phyloP scores from a whole-genome alignment of 2,888 invertebrate species.

The Sinelater perroti region DNA sequence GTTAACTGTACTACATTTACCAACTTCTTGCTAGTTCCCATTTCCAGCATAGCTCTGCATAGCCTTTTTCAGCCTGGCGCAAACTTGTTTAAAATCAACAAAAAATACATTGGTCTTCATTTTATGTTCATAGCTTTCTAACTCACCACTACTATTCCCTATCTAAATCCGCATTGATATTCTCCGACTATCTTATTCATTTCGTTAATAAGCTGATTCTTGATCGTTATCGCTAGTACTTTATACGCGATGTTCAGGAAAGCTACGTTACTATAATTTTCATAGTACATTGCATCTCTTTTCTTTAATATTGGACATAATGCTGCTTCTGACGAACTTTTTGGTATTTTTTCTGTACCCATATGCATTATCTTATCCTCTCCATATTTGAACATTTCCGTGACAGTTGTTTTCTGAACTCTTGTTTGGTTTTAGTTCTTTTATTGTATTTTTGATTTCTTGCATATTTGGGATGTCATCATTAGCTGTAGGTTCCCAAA shows the following conservation, averaged over 20 bases:
- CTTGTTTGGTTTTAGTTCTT: too few species aligned
- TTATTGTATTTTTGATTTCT: slow-evolving; percentile 1
- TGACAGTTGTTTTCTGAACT: too few species aligned
- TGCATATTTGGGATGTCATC: neutral
- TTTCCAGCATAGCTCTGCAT: too few species aligned
- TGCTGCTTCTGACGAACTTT: neutral
- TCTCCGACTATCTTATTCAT: slow-evolving; percentile 1
- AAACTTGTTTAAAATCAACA: slow-evolving; percentile 1
- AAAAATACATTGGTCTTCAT: neutral
- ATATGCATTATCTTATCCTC: neutral
- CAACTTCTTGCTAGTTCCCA: neutral
- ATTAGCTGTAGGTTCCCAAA: neutral
- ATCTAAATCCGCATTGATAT: neutral
- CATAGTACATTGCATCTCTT: neutral
- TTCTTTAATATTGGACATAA: slow-evolving; percentile 2
- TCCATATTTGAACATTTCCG: neutral
- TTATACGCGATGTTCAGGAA: neutral
- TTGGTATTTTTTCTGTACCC: slow-evolving; percentile 7
- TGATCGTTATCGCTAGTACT: slow-evolving; percentile 3
- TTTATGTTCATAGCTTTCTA: slow-evolving; percentile 1
- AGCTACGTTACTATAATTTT: neutral
- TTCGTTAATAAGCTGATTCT: neutral
- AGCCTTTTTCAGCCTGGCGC: neutral
- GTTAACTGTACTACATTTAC: neutral
- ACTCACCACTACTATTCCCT: neutral